Percentiles rank a stretch among this genome's conserved stretches.
phyloP scores from a whole-genome alignment of 2,888 invertebrate genomes.

The Cerceris rybyensis region DNA sequence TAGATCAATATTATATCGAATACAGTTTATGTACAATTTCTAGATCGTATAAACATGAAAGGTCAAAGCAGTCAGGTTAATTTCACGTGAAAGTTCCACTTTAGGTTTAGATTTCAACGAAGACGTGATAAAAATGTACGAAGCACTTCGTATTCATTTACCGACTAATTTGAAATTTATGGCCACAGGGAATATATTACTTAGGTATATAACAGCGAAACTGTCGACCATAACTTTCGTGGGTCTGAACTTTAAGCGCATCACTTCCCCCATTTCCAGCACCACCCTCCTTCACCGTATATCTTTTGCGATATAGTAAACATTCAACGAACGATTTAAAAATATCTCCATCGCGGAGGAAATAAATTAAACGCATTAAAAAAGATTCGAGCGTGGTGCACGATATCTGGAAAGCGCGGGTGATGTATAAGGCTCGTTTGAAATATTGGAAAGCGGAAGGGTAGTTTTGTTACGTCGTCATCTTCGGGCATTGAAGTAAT shows the following conservation, averaged over 20 bases:
- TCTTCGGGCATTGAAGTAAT: too few relatives aligned
- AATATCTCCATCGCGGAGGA: neutral
- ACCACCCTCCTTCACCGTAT: neutral
- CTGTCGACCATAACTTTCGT: constrained; percentile 51
- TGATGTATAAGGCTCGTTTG: too few relatives aligned
- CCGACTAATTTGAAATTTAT: constrained; percentile 68
- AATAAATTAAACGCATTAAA: constrained; percentile 3
- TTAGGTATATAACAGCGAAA: constrained; percentile 30
- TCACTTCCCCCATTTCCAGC: constrained; percentile 2
- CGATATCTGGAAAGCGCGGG: too few relatives aligned
- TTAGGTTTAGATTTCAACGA: constrained; percentile 18
- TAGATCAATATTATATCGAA: too few relatives aligned
- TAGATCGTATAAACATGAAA: too few relatives aligned
- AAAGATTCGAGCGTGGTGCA: neutral
- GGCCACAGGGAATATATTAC: constrained; percentile 51
- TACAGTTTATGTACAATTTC: too few relatives aligned
- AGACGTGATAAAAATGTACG: constrained; percentile 52
- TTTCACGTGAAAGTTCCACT: constrained; percentile 11
- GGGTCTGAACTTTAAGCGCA: constrained; percentile 50
- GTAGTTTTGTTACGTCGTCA: too few relatives aligned
- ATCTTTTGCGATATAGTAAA: neutral
- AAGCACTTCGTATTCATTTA: constrained; percentile 66
- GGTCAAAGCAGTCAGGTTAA: neutral
- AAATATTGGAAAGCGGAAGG: too few relatives aligned
- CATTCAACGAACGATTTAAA: constrained; percentile 16